Conservation (phyloP, 23 tunicate genomes). For the Ascidia mentula region DNA sequence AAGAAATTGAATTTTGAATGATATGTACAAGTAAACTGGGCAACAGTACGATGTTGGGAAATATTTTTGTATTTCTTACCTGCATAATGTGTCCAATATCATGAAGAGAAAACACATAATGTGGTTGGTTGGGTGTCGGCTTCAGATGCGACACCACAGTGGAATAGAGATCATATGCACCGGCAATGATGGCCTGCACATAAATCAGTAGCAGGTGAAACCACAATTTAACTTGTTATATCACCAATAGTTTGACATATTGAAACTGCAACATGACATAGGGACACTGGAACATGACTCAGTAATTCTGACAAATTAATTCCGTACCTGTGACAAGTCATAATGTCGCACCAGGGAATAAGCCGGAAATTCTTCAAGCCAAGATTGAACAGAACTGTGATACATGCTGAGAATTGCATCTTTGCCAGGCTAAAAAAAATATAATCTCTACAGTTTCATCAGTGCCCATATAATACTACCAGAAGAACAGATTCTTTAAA, state of each 20-base stretch:
- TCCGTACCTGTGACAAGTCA: conserved; percentile 75
- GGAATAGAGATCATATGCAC: conserved; percentile 61
- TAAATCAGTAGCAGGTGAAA: not conserved
- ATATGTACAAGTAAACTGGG: too few species aligned
- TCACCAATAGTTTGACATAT: not conserved
- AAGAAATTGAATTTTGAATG: too few species aligned
- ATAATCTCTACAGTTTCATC: too few species aligned
- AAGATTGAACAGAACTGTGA: conserved; percentile 73
- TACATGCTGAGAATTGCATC: conserved; percentile 80
- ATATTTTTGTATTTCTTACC: too few species aligned
- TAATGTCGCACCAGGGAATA: conserved; percentile 77
- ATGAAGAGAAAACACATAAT: conserved; percentile 81
- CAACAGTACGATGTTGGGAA: too few species aligned
- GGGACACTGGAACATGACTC: too few species aligned
- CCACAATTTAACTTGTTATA: too few species aligned
- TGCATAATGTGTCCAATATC: conserved; percentile 72
- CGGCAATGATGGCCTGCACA: conserved; percentile 80
- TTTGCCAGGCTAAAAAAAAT: conserved; percentile 42
- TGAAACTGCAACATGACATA: not conserved
- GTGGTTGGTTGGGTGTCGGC: conserved; percentile 75
- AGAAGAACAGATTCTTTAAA: too few species aligned
- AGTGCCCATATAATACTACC: too few species aligned
- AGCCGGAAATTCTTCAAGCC: conserved; percentile 93
- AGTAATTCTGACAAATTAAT: too few species aligned
- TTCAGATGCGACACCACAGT: conserved; percentile 40